These are phyloP conservation scores for Perizoma flavofasciatum DNA, from an alignment of 2,888 invertebrate species.

Conservation along the genomic window DNA sequence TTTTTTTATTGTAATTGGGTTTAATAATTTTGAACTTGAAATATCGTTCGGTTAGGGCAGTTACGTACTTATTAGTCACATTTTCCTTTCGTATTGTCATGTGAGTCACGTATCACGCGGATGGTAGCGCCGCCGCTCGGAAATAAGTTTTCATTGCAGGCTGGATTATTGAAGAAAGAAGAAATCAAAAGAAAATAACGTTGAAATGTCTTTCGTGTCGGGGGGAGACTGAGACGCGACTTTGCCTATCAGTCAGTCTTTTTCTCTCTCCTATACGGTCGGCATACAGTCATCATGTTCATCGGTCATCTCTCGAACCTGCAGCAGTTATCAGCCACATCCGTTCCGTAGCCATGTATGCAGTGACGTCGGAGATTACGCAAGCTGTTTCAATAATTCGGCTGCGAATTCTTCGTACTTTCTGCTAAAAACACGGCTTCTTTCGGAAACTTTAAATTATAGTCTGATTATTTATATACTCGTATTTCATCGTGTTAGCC, in stretches of 20 bases:
- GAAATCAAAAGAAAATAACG: conserved; percentile 23
- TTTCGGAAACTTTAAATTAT: conserved; percentile 22
- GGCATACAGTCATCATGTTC: conserved; percentile 69
- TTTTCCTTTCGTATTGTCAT: conserved; percentile 58
- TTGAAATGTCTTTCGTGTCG: conserved; percentile 78
- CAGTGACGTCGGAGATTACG: conserved; percentile 82
- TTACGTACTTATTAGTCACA: conserved; percentile 46
- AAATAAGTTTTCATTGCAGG: conserved; percentile 52
- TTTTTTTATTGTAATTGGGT: neutral
- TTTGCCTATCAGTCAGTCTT: conserved; percentile 88
- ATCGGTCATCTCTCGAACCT: conserved; percentile 31
- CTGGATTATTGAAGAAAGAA: conserved; percentile 42
- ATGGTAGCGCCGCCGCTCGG: conserved; percentile 26
- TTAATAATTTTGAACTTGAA: conserved; percentile 3
- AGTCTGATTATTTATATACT: conserved; percentile 22
- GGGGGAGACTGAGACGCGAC: conserved; percentile 88
- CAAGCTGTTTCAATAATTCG: conserved; percentile 71
- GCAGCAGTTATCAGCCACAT: conserved; percentile 26
- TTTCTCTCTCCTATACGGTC: conserved; percentile 90
- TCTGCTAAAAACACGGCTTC: conserved; percentile 68
- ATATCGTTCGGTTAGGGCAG: conserved; percentile 39
- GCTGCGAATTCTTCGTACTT: conserved; percentile 81
- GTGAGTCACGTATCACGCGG: conserved; percentile 51
- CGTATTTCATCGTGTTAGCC: conserved; percentile 40
- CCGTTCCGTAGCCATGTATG: conserved; percentile 57